A percentile compares a stretch with the other conserved stretches of the same genome.
phyloP scores from a whole-genome alignment of 2,797 vertebrate species.

The Taenioides sp. region DNA sequence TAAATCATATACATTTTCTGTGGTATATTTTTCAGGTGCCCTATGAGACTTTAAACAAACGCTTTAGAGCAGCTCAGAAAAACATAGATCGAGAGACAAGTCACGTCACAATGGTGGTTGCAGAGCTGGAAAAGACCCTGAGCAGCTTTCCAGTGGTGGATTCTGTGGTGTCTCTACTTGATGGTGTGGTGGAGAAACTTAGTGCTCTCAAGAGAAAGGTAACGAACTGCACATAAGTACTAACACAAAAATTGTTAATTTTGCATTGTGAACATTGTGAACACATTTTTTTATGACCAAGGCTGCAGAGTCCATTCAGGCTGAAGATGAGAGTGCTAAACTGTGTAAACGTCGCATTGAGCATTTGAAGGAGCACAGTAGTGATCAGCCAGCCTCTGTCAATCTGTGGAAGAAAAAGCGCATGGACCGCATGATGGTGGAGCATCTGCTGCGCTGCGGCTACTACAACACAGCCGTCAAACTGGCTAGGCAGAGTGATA shows the following conservation, averaged over 20 bases:
- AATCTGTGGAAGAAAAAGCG: conserved; percentile 98
- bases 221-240: conserved; percentile 11
- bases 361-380: conserved; percentile 97
- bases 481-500: conserved; percentile 93
- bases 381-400: conserved; percentile 91
- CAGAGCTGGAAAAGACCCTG: conserved; percentile 95
- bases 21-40: conserved; percentile 82
- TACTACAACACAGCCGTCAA: conserved; percentile 98
- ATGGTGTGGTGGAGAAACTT: conserved; percentile 97
- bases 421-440: conserved; percentile 99
- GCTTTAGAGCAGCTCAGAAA: conserved; percentile 96
- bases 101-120: conserved; percentile 99
- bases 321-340: conserved; percentile 97
- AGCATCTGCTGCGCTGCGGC: conserved; percentile 95
- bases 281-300: conserved; percentile 40
- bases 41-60: conserved; percentile 97
- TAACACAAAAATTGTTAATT: not conserved
- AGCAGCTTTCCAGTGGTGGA: conserved; percentile 95
- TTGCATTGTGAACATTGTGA: not conserved
- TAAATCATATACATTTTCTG: not conserved
- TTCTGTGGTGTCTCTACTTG: conserved; percentile 94
- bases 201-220: conserved; percentile 98
- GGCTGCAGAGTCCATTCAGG: conserved; percentile 98
- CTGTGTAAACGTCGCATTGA: conserved; percentile 97
- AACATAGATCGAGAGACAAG: conserved; percentile 97